These are phyloP conservation scores for Eublepharis macularius DNA, from an alignment of 2,113 vertebrate species.

Conservation along the genomic window DNA sequence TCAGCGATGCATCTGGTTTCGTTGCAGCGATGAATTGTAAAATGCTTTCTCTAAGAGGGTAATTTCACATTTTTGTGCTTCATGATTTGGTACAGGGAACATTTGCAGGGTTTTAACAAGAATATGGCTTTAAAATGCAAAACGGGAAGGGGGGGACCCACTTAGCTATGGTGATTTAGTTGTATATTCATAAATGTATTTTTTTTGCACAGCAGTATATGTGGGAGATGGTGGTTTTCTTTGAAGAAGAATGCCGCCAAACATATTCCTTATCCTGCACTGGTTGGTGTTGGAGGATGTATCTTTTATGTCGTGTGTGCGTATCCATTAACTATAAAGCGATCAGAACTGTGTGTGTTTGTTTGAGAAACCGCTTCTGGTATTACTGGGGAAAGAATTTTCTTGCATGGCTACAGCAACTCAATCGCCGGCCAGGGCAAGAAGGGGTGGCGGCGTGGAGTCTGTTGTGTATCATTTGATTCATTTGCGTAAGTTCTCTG, in stretches of 20 bases:
- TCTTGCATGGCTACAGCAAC: neutral
- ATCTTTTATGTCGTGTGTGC: neutral
- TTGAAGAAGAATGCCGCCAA: constrained; percentile 3
- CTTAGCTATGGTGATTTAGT: constrained; percentile 38
- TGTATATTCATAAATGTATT: constrained; percentile 31
- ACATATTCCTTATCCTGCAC: constrained; percentile 22
- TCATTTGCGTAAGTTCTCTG: too few relatives aligned
- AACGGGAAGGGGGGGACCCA: neutral
- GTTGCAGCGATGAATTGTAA: constrained; percentile 57
- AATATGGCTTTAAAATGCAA: constrained; percentile 18
- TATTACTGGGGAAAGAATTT: neutral
- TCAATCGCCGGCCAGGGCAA: neutral
- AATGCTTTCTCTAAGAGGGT: constrained; percentile 52
- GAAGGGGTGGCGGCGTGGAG: too few relatives aligned
- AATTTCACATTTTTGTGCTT: constrained; percentile 51
- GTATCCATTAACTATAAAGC: neutral
- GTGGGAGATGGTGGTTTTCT: neutral
- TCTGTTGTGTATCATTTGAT: too few relatives aligned
- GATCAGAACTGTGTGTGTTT: constrained; percentile 2
- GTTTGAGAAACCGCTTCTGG: neutral
- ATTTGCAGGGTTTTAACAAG: constrained; percentile 49
- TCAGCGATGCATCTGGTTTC: constrained; percentile 58
- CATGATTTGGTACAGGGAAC: constrained; percentile 42
- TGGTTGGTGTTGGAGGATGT: constrained; percentile 11
- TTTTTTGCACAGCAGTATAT: constrained; percentile 27